Evolutionary conservation across 2,888 invertebrate genomes (phyloP).

Genomic region (Phengaris arion): DNA sequence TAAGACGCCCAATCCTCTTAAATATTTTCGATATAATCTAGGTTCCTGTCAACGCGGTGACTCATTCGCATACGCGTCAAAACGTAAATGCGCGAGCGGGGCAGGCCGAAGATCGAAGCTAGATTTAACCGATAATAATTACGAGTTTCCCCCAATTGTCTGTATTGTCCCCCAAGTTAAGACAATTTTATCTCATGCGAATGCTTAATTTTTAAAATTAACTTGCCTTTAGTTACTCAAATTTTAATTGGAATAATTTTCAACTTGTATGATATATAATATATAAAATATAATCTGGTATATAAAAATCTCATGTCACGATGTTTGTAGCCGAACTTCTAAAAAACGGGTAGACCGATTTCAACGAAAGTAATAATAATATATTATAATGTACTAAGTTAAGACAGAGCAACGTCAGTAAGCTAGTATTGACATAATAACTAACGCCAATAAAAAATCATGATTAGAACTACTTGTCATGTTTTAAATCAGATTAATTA

Average conservation of each 20-base stretch:
- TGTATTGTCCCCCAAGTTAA: neutral
- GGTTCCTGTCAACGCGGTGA: too few species aligned
- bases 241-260: neutral
- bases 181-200: slow-evolving; percentile 3
- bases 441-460: neutral
- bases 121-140: too few species aligned
- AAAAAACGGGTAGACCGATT: neutral
- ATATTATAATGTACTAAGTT: neutral
- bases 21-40: too few species aligned
- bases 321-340: neutral
- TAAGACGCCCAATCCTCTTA: too few species aligned
- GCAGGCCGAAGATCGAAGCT: too few species aligned
- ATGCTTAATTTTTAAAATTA: neutral
- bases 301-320: neutral
- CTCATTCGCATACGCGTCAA: too few species aligned
- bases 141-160: too few species aligned
- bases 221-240: neutral
- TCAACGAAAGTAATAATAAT: neutral
- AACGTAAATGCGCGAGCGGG: too few species aligned
- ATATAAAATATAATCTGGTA: neutral
- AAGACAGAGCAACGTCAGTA: neutral
- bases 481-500: neutral
- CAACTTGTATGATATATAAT: neutral
- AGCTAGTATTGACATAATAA: neutral
- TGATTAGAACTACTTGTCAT: neutral